Conservation (phyloP, 92 coral and sea anemone species). For the Zoanthus solanderi region DNA sequence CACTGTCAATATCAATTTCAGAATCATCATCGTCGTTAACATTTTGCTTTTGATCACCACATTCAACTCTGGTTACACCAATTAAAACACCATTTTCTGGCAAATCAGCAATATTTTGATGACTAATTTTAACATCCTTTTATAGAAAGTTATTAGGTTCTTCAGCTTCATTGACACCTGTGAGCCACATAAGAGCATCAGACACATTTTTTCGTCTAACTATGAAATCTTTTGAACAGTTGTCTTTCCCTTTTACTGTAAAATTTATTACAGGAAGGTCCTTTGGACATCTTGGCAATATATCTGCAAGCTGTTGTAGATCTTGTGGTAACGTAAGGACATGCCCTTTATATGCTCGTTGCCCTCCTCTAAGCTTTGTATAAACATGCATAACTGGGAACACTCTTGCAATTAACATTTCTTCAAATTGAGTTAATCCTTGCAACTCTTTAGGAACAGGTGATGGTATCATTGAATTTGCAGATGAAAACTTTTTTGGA, state of each 20-base stretch:
- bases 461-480: conserved; percentile 72
- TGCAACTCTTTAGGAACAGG: conserved; percentile 69
- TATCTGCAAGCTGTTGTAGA: conserved; percentile 70
- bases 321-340: conserved; percentile 66
- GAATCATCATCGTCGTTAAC: conserved; percentile 17
- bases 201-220: conserved; percentile 60
- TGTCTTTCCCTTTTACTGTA: conserved; percentile 58
- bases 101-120: conserved; percentile 31
- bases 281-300: conserved; percentile 60
- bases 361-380: conserved; percentile 75
- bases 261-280: conserved; percentile 66
- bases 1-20: conserved; percentile 54
- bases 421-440: conserved; percentile 71
- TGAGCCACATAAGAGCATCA: conserved; percentile 63
- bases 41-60: conserved; percentile 9
- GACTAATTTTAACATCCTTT: conserved; percentile 44
- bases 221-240: conserved; percentile 61
- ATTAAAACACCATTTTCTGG: conserved; percentile 59
- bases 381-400: conserved; percentile 72
- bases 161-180: conserved; percentile 57
- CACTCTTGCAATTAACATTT: conserved; percentile 72
- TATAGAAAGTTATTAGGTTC: conserved; percentile 65
- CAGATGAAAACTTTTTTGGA: conserved; percentile 62
- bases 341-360: conserved; percentile 75
- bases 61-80: conserved; percentile 58